Evolutionary conservation across 2,113 vertebrate species (phyloP).

Genomic region (Apodemus sylvaticus): DNA sequence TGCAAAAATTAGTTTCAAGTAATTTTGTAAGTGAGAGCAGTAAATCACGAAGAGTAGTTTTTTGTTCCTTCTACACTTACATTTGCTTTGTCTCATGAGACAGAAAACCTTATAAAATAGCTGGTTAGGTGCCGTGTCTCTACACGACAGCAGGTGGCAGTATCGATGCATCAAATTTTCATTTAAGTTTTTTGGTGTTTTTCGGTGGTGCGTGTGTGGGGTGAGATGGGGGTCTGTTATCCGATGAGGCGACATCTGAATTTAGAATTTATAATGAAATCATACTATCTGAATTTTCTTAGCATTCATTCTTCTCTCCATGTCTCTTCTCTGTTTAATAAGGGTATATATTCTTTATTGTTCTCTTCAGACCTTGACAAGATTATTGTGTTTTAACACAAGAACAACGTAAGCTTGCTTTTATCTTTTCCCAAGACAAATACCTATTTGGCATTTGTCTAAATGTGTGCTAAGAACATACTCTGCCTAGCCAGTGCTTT

Average conservation of each 20-base stretch:
- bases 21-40: background rate
- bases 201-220: background rate
- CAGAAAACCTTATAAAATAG: background rate
- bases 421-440: background rate
- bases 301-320: background rate
- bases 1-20: background rate
- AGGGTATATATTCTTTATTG: background rate
- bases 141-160: conserved; percentile 68
- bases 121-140: background rate
- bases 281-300: background rate
- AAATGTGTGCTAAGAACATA: background rate
- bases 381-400: background rate
- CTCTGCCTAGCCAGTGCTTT: background rate
- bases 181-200: background rate
- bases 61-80: background rate
- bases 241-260: background rate
- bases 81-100: background rate
- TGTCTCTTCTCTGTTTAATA: background rate
- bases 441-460: background rate
- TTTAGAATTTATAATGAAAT: background rate
- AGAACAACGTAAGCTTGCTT: background rate
- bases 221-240: too few relatives aligned
- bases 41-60: background rate
- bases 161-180: conserved; percentile 39
- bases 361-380: conserved; percentile 2